phyloP scores from a whole-genome alignment of 92 coral and sea anemone species.

The Plumapathes pennacea region DNA sequence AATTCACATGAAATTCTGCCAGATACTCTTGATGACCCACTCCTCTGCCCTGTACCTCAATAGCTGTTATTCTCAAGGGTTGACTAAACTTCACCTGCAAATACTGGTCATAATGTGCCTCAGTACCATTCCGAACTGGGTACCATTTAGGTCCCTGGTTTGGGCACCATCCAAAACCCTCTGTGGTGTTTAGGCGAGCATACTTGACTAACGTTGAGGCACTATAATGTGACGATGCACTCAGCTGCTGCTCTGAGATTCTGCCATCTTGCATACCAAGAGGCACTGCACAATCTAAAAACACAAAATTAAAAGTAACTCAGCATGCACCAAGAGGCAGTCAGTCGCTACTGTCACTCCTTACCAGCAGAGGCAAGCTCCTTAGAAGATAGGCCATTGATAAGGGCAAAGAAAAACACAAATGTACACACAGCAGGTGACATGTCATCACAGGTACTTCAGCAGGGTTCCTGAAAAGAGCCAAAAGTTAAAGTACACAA shows the following conservation, averaged over 20 bases:
- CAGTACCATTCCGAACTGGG: conserved; percentile 3
- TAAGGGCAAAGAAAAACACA: too few species aligned
- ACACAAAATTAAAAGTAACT: too few species aligned
- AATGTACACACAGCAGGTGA: too few species aligned
- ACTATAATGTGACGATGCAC: conserved; percentile 27
- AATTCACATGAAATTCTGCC: conserved; percentile 33
- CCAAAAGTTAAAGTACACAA: too few species aligned
- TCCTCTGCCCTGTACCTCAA: conserved; percentile 68
- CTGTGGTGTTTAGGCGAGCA: conserved; percentile 46
- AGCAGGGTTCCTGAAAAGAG: too few species aligned
- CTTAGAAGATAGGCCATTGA: too few species aligned
- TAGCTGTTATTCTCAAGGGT: conserved; percentile 48
- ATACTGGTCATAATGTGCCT: conserved; percentile 52
- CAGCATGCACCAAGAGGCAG: too few species aligned
- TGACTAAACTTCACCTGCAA: conserved; percentile 38
- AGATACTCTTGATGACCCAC: conserved; percentile 48
- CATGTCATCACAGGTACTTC: too few species aligned
- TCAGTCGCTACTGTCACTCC: too few species aligned
- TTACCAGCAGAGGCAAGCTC: too few species aligned
- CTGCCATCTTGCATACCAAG: conserved; percentile 76
- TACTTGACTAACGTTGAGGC: conserved; percentile 7
- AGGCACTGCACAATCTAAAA: conserved; percentile 52
- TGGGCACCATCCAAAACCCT: conserved; percentile 80
- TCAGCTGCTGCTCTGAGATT: conserved; percentile 61
- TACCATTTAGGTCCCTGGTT: neutral